A percentile compares a stretch with the other conserved stretches of the same genome.
phyloP scores from a whole-genome alignment of 2,797 vertebrate genomes.

The Chelon auratus region DNA sequence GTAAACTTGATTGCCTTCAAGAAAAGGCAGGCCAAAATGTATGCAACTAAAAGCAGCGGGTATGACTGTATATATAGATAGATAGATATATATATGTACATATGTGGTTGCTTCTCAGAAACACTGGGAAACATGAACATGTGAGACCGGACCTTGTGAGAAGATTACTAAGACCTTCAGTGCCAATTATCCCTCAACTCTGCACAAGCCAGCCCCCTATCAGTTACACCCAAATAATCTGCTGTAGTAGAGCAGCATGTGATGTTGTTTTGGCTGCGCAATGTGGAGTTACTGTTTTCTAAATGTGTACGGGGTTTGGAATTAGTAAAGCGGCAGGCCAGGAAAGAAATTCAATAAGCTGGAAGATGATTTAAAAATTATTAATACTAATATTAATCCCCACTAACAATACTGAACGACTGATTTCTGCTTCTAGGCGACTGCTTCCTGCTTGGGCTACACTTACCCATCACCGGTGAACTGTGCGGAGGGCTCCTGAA shows the following conservation, averaged over 20 bases:
- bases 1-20: not conserved
- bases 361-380: too few species aligned
- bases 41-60: not conserved
- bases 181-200: constrained; percentile 41
- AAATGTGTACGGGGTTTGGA: not conserved
- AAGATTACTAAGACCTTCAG: constrained; percentile 65
- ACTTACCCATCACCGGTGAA: constrained; percentile 65
- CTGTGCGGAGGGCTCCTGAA: constrained; percentile 75
- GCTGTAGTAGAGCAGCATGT: constrained; percentile 36
- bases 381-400: too few species aligned
- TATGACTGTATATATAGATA: not conserved
- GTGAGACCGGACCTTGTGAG: constrained; percentile 73
- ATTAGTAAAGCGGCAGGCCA: too few species aligned
- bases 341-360: too few species aligned
- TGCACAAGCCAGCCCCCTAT: constrained; percentile 15
- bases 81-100: not conserved
- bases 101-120: constrained; percentile 20
- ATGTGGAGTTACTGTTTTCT: not conserved
- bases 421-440: too few species aligned
- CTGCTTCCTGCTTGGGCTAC: too few species aligned
- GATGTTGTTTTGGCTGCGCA: constrained; percentile 5
- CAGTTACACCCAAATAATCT: constrained; percentile 51
- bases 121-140: constrained; percentile 70
- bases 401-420: too few species aligned
- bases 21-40: not conserved